These are phyloP conservation scores for Nannoperca obscura DNA, from an alignment of 2,797 vertebrate species.

Conservation along the genomic window DNA sequence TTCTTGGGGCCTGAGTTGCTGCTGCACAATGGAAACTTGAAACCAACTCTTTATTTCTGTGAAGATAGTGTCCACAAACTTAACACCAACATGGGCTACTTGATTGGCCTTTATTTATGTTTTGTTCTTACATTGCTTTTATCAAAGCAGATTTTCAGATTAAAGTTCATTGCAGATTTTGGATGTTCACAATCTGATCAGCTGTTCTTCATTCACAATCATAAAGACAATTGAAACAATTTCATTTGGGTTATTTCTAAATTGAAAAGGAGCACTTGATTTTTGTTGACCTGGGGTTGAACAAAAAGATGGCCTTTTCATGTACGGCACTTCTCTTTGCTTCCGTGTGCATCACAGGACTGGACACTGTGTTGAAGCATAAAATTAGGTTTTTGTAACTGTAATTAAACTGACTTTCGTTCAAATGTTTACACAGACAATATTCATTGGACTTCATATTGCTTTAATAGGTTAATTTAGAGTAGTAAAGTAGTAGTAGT, in stretches of 20 bases:
- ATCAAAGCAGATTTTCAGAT: background rate
- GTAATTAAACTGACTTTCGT: no score
- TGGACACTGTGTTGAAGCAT: background rate
- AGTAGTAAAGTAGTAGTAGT: no score
- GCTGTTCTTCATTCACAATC: background rate
- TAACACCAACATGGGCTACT: background rate
- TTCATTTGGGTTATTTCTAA: background rate
- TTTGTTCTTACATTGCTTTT: background rate
- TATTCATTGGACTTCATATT: background rate
- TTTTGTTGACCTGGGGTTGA: no score
- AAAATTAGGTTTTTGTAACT: background rate
- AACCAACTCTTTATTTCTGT: conserved; percentile 2
- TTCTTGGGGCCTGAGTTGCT: background rate
- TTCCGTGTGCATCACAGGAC: no score
- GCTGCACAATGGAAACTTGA: background rate
- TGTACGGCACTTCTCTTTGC: background rate
- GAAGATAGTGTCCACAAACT: background rate
- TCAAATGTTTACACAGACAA: background rate
- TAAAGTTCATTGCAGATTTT: background rate
- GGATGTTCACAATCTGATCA: background rate
- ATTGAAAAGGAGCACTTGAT: no score
- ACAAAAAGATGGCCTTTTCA: no score
- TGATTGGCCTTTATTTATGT: background rate
- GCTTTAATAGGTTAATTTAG: background rate
- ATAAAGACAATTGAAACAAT: background rate